Percentiles rank a stretch among this genome's conserved stretches.
These are phyloP conservation scores for Zalophus californianus DNA, from an alignment of 2,797 vertebrate genomes.

Conservation along the genomic window DNA sequence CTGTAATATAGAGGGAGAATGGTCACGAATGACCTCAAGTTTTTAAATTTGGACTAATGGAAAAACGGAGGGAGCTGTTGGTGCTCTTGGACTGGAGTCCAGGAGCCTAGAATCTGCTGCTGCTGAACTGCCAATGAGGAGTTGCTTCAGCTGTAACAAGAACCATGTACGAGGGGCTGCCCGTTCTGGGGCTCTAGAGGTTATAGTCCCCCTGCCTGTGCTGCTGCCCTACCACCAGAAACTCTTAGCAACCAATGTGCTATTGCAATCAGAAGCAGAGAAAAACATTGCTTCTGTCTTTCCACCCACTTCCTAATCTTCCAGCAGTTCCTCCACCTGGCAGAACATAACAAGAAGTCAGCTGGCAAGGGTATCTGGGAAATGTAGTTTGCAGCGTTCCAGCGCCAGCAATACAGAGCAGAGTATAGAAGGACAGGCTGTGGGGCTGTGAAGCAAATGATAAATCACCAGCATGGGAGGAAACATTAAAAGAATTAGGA, in stretches of 20 bases:
- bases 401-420: not conserved
- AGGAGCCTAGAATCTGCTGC: not conserved
- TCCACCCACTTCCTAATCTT: not conserved
- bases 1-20: not conserved
- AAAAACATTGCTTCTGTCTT: not conserved
- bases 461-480: not conserved
- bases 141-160: not conserved
- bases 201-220: no score
- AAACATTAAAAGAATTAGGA: not conserved
- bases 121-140: not conserved
- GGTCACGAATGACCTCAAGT: not conserved
- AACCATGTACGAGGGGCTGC: not conserved
- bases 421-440: not conserved
- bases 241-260: not conserved
- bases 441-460: not conserved
- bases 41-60: not conserved
- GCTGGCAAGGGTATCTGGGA: not conserved
- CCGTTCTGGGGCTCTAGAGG: not conserved
- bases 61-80: not conserved
- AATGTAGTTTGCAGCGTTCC: constrained; percentile 41
- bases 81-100: not conserved
- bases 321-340: not conserved
- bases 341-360: not conserved
- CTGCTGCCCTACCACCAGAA: not conserved
- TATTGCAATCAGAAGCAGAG: not conserved